A percentile compares a stretch with the other conserved stretches of the same genome.
These are phyloP conservation scores for Synanthedon myopaeformis DNA, from an alignment of 2,888 invertebrate species.

Conservation along the genomic window DNA sequence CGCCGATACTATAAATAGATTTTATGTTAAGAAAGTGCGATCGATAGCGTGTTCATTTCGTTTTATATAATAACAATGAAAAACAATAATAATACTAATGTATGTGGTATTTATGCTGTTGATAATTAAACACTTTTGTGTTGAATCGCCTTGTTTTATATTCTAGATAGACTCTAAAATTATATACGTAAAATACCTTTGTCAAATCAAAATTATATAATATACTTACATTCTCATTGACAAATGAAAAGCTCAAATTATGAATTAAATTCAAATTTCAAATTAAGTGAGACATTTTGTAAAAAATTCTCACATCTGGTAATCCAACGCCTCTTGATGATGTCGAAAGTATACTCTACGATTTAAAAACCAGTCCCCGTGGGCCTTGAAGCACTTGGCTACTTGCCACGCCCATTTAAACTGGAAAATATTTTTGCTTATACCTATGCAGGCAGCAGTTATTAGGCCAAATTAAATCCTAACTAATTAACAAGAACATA, in stretches of 20 bases:
- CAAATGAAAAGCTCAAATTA: no score
- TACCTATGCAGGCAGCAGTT: neutral
- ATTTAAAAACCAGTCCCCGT: conserved; percentile 53
- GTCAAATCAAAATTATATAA: no score
- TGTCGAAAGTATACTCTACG: conserved; percentile 47
- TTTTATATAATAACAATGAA: neutral
- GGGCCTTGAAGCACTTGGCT: conserved; percentile 54
- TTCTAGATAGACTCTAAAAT: no score
- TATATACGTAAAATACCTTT: no score
- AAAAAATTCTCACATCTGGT: neutral
- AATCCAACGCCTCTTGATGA: conserved; percentile 21
- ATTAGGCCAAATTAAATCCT: neutral
- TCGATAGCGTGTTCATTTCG: neutral
- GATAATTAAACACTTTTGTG: no score
- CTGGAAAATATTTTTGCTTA: conserved; percentile 25
- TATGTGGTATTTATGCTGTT: no score
- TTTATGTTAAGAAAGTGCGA: conserved; percentile 44
- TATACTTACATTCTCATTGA: no score
- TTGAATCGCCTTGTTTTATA: no score
- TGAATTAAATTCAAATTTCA: neutral
- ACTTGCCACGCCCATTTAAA: conserved; percentile 55
- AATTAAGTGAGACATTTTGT: neutral
- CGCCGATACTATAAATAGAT: conserved; percentile 44
- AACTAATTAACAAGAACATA: neutral
- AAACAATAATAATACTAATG: no score